Evolutionary conservation across 2,888 invertebrate species (phyloP).

Genomic region (Lingula anatina): DNA sequence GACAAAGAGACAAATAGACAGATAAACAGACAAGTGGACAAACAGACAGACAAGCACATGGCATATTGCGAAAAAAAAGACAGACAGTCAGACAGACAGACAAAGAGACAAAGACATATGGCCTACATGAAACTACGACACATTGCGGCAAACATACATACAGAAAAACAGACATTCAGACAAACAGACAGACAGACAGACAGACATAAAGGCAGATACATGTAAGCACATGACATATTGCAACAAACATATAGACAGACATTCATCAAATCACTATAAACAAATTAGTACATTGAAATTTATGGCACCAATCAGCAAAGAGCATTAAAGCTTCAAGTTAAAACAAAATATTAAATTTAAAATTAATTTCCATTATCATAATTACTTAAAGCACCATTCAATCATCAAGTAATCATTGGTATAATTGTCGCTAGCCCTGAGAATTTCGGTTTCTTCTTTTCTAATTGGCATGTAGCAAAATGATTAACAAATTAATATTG

Average conservation of each 20-base stretch:
- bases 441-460: no score
- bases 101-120: conserved; percentile 64
- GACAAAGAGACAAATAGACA: neutral
- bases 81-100: conserved; percentile 11
- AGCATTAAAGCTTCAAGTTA: no score
- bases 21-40: neutral
- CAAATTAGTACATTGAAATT: no score
- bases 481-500: no score
- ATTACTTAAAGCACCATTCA: no score
- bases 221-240: neutral
- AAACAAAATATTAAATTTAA: no score
- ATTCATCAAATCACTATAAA: neutral
- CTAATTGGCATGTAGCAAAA: no score
- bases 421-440: no score
- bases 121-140: conserved; percentile 63
- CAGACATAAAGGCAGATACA: no score
- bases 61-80: neutral
- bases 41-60: neutral
- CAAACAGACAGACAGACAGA: conserved; percentile 55
- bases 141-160: neutral
- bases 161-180: neutral
- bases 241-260: neutral
- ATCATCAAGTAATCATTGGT: no score
- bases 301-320: no score
- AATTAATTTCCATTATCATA: no score